Conservation (phyloP, 2,888 invertebrate species). For the Microctonus hyperodae region DNA sequence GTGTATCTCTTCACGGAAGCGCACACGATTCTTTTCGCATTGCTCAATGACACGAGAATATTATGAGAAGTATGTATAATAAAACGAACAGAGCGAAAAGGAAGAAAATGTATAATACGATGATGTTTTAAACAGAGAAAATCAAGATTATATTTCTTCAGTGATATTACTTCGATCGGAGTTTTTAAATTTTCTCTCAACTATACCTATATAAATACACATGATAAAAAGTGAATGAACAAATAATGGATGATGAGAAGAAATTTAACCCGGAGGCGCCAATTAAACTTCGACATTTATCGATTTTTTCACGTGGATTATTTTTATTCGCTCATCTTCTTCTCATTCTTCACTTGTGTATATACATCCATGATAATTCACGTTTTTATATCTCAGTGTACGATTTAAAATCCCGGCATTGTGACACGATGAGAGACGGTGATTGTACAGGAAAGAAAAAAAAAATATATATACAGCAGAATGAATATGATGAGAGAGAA, state of each 20-base stretch:
- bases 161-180: background rate
- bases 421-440: constrained; percentile 18
- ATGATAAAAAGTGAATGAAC: background rate
- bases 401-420: constrained; percentile 32
- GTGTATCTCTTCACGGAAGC: constrained; percentile 18
- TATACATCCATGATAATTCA: constrained; percentile 21
- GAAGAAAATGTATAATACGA: background rate
- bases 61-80: background rate
- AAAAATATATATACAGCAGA: constrained; percentile 11
- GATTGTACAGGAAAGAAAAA: constrained; percentile 25
- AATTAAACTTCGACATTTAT: constrained; percentile 38
- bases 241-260: constrained; percentile 7
- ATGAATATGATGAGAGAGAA: constrained; percentile 22
- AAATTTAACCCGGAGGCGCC: constrained; percentile 35
- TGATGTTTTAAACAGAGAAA: background rate
- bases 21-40: constrained; percentile 4
- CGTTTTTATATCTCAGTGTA: constrained; percentile 35
- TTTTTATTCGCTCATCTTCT: constrained; percentile 17
- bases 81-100: background rate
- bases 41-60: constrained; percentile 4
- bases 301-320: background rate
- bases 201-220: background rate
- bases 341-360: background rate
- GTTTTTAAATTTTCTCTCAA: too few species aligned
- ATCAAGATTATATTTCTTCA: constrained; percentile 5